phyloP scores from a whole-genome alignment of 2,888 invertebrate genomes.

The Ditula angustiorana region DNA sequence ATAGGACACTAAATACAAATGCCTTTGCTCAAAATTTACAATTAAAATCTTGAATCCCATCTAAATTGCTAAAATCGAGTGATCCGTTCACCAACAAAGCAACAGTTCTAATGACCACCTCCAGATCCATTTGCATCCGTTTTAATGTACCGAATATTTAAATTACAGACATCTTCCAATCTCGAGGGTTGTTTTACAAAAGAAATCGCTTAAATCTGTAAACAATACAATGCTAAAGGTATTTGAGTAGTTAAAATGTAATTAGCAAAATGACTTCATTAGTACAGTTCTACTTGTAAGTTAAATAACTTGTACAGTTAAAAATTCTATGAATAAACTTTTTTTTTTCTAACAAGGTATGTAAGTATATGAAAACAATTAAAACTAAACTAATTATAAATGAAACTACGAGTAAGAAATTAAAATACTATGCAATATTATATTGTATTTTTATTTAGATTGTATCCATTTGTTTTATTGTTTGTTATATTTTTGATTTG shows the following conservation, averaged over 20 bases:
- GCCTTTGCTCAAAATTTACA: background rate
- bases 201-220: background rate
- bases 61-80: background rate
- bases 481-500: too few relatives aligned
- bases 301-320: too few relatives aligned
- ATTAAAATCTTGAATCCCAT: slow-evolving; percentile 9
- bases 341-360: too few relatives aligned
- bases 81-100: background rate
- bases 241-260: background rate
- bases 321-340: too few relatives aligned
- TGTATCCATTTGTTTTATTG: too few relatives aligned
- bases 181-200: background rate
- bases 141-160: slow-evolving; percentile 4
- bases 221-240: background rate
- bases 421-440: too few relatives aligned
- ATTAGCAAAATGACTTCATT: background rate
- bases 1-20: too few relatives aligned
- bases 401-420: too few relatives aligned
- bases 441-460: too few relatives aligned
- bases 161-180: background rate
- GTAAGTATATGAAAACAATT: too few relatives aligned
- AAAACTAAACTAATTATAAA: too few relatives aligned
- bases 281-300: too few relatives aligned
- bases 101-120: slow-evolving; percentile 8
- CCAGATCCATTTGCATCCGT: background rate